Base-by-base conservation (phyloP, 2,888 invertebrate genomes). In the Monochamus alternatus region DNA sequence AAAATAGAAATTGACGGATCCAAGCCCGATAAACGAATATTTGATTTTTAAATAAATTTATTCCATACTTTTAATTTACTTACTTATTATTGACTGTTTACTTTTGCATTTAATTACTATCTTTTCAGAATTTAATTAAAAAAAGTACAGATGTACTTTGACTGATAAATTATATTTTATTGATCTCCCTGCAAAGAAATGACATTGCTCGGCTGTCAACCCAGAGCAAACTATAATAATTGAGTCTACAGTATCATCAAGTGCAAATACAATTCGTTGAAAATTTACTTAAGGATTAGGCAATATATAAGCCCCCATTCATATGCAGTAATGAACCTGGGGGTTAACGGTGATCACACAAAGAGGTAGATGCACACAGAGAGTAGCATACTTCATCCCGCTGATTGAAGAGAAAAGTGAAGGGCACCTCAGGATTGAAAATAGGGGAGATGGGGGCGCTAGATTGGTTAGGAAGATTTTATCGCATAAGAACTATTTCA, bases 221-320 rank as follows among this genome's bases (percentile, higher is more conserved):
- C 66, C 63, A 72, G 51, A 68, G 14, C 77, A 76, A 75, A 70
- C 70, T 75, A 79, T 74, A 71, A 73, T 73, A 68, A 67, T 76
- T 7, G 7, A 55, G 55, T n/a, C n/a, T 55, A 55, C 55, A n/a
- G 55, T 55, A 55, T 55, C 55, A 55, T 55, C 55, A 14, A 55
- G 55, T 14, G 70, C 76, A 72, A 75, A 80, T 76, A 80, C 78
- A 78, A 78, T 80, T 81, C 76, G 47, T 75, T 77, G 80, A 78
- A 81, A 81, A 81, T 81, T 80, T 81, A 73, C 80, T 81, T 81
- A 81, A 72, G 80, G 81, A 81, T 81, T 81, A 81, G 73, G 75
- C 76, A 76, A 71, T 72, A 59, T 75, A 77, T 80, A 81, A 80
- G 78, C 79, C 74, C 73, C 78, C 75, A 78, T 80, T 79, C 78